phyloP scores from a whole-genome alignment of 2,113 vertebrate genomes.

The Apeltes quadracus region DNA sequence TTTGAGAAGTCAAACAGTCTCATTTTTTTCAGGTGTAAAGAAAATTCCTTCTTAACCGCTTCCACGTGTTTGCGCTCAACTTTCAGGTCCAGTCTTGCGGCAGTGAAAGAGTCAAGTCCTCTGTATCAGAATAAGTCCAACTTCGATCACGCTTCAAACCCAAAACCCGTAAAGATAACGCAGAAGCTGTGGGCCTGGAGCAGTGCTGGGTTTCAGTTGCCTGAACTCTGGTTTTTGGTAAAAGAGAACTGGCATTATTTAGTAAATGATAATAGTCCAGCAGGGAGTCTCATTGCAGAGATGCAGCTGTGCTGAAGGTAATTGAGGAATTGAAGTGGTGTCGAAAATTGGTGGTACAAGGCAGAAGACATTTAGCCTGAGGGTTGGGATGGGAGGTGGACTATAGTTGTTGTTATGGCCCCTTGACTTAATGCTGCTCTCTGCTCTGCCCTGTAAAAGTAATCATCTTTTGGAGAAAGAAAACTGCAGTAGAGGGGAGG shows the following conservation, averaged over 20 bases:
- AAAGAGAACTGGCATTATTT: neutral
- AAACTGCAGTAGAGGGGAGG: slow-evolving; percentile 39
- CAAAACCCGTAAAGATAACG: neutral
- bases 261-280: slow-evolving; percentile 34
- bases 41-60: neutral
- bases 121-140: neutral
- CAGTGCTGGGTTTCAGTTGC: neutral
- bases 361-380: slow-evolving; percentile 29
- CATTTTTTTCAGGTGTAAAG: neutral
- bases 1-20: slow-evolving; percentile 11
- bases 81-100: neutral
- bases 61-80: neutral
- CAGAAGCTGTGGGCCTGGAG: neutral
- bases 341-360: slow-evolving; percentile 48
- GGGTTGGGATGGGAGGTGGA: slow-evolving; percentile 44
- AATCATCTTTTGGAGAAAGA: slow-evolving; percentile 64
- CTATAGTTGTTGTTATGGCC: slow-evolving; percentile 64
- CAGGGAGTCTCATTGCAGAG: slow-evolving; percentile 24
- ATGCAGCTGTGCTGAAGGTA: slow-evolving; percentile 41
- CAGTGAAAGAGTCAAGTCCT: neutral
- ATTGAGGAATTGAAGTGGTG: slow-evolving; percentile 42
- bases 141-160: neutral
- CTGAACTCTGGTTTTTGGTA: neutral
- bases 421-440: slow-evolving; percentile 62
- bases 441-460: slow-evolving; percentile 66